Percentiles rank a stretch among this genome's conserved stretches.
Evolutionary conservation across 2,113 vertebrate species (phyloP).

Genomic region (Cyphomyrus plagiostoma): DNA sequence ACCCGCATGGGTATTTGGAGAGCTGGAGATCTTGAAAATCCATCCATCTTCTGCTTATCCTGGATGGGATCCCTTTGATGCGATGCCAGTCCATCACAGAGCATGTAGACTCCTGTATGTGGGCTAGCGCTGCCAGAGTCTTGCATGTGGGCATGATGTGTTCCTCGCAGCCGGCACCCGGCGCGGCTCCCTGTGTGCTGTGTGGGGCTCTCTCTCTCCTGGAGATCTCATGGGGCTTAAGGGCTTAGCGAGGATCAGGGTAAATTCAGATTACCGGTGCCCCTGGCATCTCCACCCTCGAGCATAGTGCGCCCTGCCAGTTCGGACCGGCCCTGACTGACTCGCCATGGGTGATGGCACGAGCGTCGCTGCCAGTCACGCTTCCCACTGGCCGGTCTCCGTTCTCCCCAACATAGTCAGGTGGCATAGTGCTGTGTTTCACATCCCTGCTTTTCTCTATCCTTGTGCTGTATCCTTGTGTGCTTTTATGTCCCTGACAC

Average conservation of each 20-base stretch:
- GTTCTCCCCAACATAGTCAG: neutral
- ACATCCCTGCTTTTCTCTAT: neutral
- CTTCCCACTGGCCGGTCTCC: neutral
- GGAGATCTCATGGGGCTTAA: constrained; percentile 38
- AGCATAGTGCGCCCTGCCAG: neutral
- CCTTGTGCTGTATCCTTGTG: neutral
- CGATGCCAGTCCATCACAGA: neutral
- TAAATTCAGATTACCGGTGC: constrained; percentile 52
- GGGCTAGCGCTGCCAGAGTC: neutral
- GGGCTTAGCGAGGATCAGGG: constrained; percentile 49
- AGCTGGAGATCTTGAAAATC: neutral
- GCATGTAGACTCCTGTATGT: neutral
- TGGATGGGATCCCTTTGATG: neutral
- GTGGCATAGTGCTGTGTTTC: neutral
- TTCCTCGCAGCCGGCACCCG: neutral
- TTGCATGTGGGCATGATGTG: too few relatives aligned
- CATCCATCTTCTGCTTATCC: neutral
- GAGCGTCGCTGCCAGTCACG: neutral
- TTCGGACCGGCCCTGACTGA: neutral
- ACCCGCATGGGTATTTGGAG: neutral
- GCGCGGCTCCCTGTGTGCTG: neutral
- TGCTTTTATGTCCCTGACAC: neutral
- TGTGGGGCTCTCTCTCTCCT: neutral
- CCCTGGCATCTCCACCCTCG: neutral
- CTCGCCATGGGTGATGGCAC: neutral